Evolutionary conservation across 2,888 invertebrate genomes (phyloP).

Genomic region (Stenoptilia bipunctidactyla): DNA sequence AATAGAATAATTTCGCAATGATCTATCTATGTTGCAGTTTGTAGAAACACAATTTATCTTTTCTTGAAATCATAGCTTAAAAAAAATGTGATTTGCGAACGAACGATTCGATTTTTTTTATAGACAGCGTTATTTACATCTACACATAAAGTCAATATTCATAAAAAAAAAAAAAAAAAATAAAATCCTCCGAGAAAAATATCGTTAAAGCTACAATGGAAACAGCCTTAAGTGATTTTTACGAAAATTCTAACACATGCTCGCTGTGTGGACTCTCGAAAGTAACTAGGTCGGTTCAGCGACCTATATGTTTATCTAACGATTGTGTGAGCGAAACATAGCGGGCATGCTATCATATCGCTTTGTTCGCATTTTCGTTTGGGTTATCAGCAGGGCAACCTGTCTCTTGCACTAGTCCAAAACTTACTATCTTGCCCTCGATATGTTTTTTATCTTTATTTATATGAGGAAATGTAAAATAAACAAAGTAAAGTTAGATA

Average conservation of each 20-base stretch:
- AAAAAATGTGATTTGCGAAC: no score
- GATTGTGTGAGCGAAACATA: conserved; percentile 46
- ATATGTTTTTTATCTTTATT: conserved; percentile 1
- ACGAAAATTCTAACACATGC: conserved; percentile 43
- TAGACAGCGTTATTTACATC: no score
- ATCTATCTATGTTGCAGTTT: no score
- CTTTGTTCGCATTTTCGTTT: conserved; percentile 59
- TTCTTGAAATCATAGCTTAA: no score
- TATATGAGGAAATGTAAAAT: background rate
- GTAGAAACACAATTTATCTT: no score
- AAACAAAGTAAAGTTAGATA: no score
- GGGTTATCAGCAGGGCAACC: conserved; percentile 59
- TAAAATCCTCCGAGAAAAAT: no score
- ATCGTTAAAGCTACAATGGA: no score
- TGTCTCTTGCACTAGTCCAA: conserved; percentile 39
- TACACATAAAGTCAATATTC: no score
- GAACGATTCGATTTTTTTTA: no score
- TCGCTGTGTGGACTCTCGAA: conserved; percentile 31
- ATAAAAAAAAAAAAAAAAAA: no score
- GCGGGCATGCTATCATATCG: conserved; percentile 40
- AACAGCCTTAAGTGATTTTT: conserved; percentile 33
- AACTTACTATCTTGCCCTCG: conserved; percentile 5
- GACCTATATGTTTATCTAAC: conserved; percentile 70
- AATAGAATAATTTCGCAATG: no score
- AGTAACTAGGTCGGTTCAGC: conserved; percentile 68